These are phyloP conservation scores for Vollenhovia emeryi DNA, from an alignment of 1,140 invertebrate species.

Conservation along the genomic window DNA sequence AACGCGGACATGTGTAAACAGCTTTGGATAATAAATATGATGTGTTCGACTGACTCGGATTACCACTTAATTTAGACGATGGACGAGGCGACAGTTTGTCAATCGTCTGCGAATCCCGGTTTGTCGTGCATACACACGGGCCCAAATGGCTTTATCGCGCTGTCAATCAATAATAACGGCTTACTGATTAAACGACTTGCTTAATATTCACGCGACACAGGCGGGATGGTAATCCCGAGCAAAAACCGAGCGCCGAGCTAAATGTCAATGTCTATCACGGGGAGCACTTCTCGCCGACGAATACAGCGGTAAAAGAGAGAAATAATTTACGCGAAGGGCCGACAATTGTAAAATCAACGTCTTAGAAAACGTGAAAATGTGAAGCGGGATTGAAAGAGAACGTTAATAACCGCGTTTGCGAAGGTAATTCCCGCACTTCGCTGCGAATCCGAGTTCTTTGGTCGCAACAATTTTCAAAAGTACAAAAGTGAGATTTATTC, in stretches of 20 bases:
- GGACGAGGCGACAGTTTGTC: constrained; percentile 66
- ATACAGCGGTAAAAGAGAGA: neutral
- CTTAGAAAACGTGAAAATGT: neutral
- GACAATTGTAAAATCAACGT: constrained; percentile 18
- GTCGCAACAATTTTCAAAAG: neutral
- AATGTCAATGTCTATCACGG: constrained; percentile 40
- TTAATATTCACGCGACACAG: constrained; percentile 59
- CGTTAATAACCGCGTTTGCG: neutral
- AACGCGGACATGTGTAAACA: constrained; percentile 51
- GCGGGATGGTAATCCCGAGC: constrained; percentile 2
- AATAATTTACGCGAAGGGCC: neutral
- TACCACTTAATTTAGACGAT: constrained; percentile 66
- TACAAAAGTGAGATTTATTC: constrained; percentile 1
- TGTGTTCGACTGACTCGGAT: constrained; percentile 46
- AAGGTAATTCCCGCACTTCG: constrained; percentile 13
- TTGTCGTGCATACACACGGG: constrained; percentile 31
- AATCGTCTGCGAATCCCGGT: constrained; percentile 48
- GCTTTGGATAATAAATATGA: constrained; percentile 57
- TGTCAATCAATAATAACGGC: constrained; percentile 65
- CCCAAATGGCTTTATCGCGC: constrained; percentile 66
- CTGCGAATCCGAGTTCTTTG: neutral
- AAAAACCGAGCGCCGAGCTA: constrained; percentile 10
- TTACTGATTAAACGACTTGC: constrained; percentile 62
- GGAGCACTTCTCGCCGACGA: neutral
- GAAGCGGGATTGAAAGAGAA: neutral